phyloP scores from a whole-genome alignment of 37 sponge, comb jelly and placozoan species.

The Geodia barretti region DNA sequence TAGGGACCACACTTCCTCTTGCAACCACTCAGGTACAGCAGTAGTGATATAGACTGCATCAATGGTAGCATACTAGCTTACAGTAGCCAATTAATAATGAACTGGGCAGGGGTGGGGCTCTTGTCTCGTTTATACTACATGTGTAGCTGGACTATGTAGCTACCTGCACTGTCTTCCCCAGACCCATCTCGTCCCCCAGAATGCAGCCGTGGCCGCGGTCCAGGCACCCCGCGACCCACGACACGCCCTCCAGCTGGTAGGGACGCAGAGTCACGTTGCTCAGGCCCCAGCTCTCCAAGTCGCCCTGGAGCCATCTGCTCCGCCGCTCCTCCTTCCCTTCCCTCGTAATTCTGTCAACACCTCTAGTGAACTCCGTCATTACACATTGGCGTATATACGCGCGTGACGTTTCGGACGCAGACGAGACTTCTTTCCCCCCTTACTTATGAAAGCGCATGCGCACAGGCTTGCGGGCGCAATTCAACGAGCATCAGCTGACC shows the following conservation, averaged over 20 bases:
- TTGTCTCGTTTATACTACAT: neutral
- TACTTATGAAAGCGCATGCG: no score
- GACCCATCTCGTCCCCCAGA: constrained; percentile 89
- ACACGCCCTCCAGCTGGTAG: constrained; percentile 74
- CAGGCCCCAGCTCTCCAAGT: constrained; percentile 52
- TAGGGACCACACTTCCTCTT: constrained; percentile 15
- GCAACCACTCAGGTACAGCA: constrained; percentile 46
- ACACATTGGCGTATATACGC: neutral
- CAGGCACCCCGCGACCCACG: constrained; percentile 59
- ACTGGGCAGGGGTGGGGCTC: neutral
- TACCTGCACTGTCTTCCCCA: constrained; percentile 84
- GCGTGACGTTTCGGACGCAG: no score
- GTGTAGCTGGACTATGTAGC: neutral
- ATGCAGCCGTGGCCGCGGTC: constrained; percentile 67
- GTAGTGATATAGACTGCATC: constrained; percentile 59
- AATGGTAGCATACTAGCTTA: neutral
- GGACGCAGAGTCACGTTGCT: constrained; percentile 40
- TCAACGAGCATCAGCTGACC: no score
- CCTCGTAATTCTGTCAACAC: neutral
- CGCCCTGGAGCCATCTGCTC: constrained; percentile 13
- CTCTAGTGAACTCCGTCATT: neutral
- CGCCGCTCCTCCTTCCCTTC: neutral
- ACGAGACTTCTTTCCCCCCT: no score
- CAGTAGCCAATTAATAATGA: neutral
- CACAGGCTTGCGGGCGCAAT: no score